Base-by-base conservation (phyloP, 1,140 invertebrate genomes). In the Pachypeltis micranthus region DNA sequence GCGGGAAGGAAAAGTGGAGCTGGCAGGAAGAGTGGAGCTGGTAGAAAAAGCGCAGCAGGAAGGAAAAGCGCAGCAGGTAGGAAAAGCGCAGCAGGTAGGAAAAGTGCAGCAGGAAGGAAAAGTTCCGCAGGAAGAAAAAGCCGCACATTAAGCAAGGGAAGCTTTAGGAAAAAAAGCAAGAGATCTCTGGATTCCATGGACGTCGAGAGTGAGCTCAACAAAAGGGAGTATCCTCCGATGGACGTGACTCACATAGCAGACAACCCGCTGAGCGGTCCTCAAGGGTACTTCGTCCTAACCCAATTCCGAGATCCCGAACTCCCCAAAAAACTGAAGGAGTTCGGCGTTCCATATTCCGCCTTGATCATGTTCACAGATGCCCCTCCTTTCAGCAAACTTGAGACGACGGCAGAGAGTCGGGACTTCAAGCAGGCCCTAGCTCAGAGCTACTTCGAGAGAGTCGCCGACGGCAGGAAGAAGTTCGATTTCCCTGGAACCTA, bases 11-110 rank as follows among this genome's bases (percentile, higher is more conserved):
- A 63, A 58, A 62, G 61, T 54, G 62, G 28, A 24, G 58, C 27
- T 24, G 59, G 62, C 28, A 57, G 59, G 59, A 63, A 44, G 44
- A 44, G 54, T 31, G 61, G 28, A 54, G 44, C 23, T 62, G 61
- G 54, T 51, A 51, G 54, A 31, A 62, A 62, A 62, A 62, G 54
- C 54, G 61, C 54, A 21, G 55, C 44, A 24, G 31, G 62, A 59
- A 58, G 54, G 29, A 58, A 56, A 44, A 58, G 62, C 44, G 26
- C 54, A 24, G 62, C 27, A 44, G 62, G 57, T 10, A 34, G 57
- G 47, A 63, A 58, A 26, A 63, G 57, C 29, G 47, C 28, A 16
- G 56, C 55, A 26, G 57, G 55, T 39, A 51, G 55, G 14, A 47
- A 63, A 59, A 59, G 57, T 25, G 7, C 31, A 4, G 2, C 1